A percentile compares a stretch with the other conserved stretches of the same genome.
These are phyloP conservation scores for Leucophenga varia DNA, from an alignment of 1,140 invertebrate species.

Conservation along the genomic window DNA sequence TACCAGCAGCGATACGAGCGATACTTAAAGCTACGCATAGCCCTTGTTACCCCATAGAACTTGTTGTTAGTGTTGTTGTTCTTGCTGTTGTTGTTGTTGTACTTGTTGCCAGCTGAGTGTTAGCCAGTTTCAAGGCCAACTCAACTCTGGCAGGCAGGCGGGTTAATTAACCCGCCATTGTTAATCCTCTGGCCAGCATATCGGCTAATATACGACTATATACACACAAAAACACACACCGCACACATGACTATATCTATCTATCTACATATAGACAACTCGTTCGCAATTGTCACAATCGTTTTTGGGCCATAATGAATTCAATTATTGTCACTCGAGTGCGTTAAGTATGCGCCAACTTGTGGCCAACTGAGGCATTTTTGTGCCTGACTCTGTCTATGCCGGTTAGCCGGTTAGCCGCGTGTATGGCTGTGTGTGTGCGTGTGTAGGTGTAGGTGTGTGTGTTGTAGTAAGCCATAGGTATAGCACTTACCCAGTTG, in stretches of 20 bases:
- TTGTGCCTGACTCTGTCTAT: background rate
- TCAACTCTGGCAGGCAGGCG: slow-evolving; percentile 34
- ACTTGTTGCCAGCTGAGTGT: background rate
- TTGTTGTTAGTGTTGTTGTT: too few species aligned
- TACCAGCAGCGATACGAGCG: background rate
- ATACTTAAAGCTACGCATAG: too few species aligned
- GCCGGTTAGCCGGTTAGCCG: too few species aligned
- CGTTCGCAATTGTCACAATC: slow-evolving; percentile 24
- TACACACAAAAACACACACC: too few species aligned
- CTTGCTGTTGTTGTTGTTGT: slow-evolving; percentile 2
- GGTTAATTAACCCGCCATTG: slow-evolving; percentile 50
- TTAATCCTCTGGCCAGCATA: slow-evolving; percentile 41
- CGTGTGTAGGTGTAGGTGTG: too few species aligned
- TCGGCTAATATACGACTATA: slow-evolving; percentile 28
- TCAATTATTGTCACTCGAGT: slow-evolving; percentile 53
- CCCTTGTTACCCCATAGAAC: too few species aligned
- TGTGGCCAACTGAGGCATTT: slow-evolving; percentile 22
- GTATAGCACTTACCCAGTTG: too few species aligned
- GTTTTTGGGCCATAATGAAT: slow-evolving; percentile 42
- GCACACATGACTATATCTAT: slow-evolving; percentile 2
- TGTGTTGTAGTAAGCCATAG: too few species aligned
- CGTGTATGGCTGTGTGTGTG: too few species aligned
- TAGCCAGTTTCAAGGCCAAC: slow-evolving; percentile 30
- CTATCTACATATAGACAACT: slow-evolving; percentile 14
- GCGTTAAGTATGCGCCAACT: slow-evolving; percentile 50